A percentile compares a stretch with the other conserved stretches of the same genome.
phyloP scores from a whole-genome alignment of 2,888 invertebrate species.

The Rotaria socialis region DNA sequence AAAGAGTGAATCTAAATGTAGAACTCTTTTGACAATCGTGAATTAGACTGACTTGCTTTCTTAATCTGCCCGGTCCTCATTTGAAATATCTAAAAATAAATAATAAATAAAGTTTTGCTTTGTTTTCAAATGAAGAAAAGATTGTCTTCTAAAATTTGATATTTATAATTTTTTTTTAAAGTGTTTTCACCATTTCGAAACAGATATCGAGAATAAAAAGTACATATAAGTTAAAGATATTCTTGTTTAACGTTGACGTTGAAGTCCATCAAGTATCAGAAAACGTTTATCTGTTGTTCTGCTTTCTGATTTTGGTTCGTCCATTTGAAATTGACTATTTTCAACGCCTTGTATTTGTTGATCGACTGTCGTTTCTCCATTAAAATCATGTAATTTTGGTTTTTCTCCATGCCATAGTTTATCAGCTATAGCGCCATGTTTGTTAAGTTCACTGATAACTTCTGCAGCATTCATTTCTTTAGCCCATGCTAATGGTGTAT shows the following conservation, averaged over 20 bases:
- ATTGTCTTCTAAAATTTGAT: too few species aligned
- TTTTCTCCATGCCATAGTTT: conserved; percentile 13
- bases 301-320: neutral
- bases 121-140: too few species aligned
- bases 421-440: neutral
- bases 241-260: neutral
- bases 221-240: too few species aligned
- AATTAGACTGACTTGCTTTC: too few species aligned
- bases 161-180: too few species aligned
- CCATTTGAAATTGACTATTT: conserved; percentile 15
- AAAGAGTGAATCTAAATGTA: too few species aligned
- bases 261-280: neutral
- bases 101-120: too few species aligned
- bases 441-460: neutral
- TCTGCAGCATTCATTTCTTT: neutral
- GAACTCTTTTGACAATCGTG: too few species aligned
- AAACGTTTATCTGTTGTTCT: neutral
- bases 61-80: too few species aligned
- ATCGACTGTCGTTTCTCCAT: neutral
- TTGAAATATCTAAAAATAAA: too few species aligned
- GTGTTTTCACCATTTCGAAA: too few species aligned
- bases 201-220: too few species aligned
- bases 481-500: conserved; percentile 37
- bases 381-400: neutral
- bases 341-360: neutral